Evolutionary conservation across 2,888 invertebrate species (phyloP).

Genomic region (Spodoptera littoralis): DNA sequence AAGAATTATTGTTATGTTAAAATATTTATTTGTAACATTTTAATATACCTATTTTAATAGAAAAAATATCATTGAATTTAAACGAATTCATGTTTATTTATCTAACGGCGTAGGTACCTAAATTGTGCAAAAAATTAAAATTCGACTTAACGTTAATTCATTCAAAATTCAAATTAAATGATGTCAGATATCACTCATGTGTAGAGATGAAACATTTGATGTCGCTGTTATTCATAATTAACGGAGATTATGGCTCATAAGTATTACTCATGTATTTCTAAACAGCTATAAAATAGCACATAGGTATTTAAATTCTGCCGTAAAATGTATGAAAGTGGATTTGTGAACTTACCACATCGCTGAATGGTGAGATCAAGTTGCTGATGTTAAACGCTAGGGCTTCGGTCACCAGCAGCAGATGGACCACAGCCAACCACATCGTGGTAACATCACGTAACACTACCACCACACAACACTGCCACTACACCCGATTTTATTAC

Average conservation of each 20-base stretch:
- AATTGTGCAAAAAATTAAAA: too few relatives aligned
- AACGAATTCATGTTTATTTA: too few relatives aligned
- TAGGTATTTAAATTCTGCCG: slow-evolving; percentile 17
- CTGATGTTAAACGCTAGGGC: slow-evolving; percentile 75
- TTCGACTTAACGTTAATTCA: not conserved
- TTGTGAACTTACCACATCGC: slow-evolving; percentile 73
- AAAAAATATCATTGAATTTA: too few relatives aligned
- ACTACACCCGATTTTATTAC: slow-evolving; percentile 31
- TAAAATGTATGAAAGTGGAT: slow-evolving; percentile 28
- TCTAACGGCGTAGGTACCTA: too few relatives aligned
- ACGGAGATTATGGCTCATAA: slow-evolving; percentile 32
- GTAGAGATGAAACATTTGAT: slow-evolving; percentile 34
- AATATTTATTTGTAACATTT: too few relatives aligned
- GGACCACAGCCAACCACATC: slow-evolving; percentile 79
- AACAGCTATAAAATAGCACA: slow-evolving; percentile 20
- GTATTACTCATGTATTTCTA: slow-evolving; percentile 26
- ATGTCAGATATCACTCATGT: slow-evolving; percentile 13
- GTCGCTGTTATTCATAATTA: slow-evolving; percentile 31
- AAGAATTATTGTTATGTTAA: too few relatives aligned
- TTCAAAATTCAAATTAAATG: slow-evolving; percentile 24
- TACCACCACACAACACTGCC: slow-evolving; percentile 62
- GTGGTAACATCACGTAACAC: slow-evolving; percentile 74
- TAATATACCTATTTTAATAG: too few relatives aligned
- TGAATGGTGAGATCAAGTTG: slow-evolving; percentile 61
- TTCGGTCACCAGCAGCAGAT: slow-evolving; percentile 76